Conservation (phyloP, 1,140 invertebrate genomes). For the Agrypnia vestita region DNA sequence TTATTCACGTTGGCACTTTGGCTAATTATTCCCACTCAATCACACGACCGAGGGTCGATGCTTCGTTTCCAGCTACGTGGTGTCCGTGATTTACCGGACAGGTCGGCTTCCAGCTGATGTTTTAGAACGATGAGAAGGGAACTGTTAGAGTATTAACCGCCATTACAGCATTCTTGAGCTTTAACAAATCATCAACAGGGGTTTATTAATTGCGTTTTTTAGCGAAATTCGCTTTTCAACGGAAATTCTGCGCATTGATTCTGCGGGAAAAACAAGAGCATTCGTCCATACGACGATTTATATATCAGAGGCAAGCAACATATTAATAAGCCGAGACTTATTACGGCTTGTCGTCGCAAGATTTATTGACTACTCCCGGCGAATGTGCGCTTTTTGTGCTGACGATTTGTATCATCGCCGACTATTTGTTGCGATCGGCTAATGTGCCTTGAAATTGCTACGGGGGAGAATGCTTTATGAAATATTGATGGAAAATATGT, state of each 20-base stretch:
- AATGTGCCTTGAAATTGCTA: conserved; percentile 26
- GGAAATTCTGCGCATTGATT: conserved; percentile 11
- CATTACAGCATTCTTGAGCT: conserved; percentile 14
- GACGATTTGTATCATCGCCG: conserved; percentile 25
- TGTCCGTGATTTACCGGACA: background rate
- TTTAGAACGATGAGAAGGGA: background rate
- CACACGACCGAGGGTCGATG: background rate
- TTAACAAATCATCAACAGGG: conserved; percentile 18
- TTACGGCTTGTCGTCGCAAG: conserved; percentile 17
- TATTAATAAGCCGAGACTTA: conserved; percentile 21
- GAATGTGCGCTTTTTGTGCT: conserved; percentile 15
- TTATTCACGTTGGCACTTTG: conserved; percentile 3
- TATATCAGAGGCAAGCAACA: conserved; percentile 10
- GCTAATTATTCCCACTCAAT: background rate
- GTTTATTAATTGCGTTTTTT: conserved; percentile 13
- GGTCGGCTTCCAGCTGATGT: background rate
- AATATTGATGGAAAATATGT: conserved; percentile 30
- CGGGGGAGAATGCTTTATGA: conserved; percentile 10
- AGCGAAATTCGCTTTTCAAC: conserved; percentile 14
- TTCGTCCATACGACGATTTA: conserved; percentile 21
- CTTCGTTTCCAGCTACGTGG: background rate
- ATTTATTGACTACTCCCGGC: conserved; percentile 22
- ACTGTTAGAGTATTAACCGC: background rate
- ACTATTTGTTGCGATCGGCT: conserved; percentile 1
- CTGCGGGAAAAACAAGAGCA: conserved; percentile 1